These are phyloP conservation scores for Serrognathus titanus DNA, from an alignment of 2,888 invertebrate species.

Conservation along the genomic window DNA sequence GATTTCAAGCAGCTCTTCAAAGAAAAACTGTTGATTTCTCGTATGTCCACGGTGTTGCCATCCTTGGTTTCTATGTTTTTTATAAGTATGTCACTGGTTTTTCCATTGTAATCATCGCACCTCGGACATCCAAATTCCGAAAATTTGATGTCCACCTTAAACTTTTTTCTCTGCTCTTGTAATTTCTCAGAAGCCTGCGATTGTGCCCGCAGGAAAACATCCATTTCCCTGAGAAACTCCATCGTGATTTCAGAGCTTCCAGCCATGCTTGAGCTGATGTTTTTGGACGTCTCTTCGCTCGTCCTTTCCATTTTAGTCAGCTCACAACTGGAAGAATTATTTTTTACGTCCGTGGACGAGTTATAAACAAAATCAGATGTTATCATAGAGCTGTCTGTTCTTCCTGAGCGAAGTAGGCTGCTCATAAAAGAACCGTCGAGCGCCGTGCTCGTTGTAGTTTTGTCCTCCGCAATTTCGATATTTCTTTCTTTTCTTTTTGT, in stretches of 20 bases:
- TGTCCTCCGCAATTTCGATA: too few species aligned
- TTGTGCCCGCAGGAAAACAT: conserved; percentile 6
- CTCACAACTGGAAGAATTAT: too few species aligned
- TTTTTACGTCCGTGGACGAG: too few species aligned
- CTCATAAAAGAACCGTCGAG: too few species aligned
- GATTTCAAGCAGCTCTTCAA: conserved; percentile 9
- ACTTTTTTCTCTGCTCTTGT: conserved; percentile 1
- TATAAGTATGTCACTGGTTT: conserved; percentile 3
- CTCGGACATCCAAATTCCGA: conserved; percentile 1
- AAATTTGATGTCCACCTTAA: conserved; percentile 7
- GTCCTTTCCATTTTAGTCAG: background rate
- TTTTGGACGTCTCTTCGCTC: background rate
- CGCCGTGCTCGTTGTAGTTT: too few species aligned
- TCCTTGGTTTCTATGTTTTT: conserved; percentile 10
- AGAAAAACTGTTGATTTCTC: conserved; percentile 17
- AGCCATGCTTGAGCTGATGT: conserved; percentile 7
- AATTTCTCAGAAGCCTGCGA: conserved; percentile 3
- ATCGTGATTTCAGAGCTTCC: conserved; percentile 11
- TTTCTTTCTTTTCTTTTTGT: too few species aligned
- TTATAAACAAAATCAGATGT: too few species aligned
- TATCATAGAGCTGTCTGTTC: too few species aligned
- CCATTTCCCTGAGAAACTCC: conserved; percentile 15
- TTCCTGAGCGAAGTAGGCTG: too few species aligned
- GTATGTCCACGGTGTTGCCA: conserved; percentile 7
- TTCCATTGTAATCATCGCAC: background rate